Percentiles rank a stretch among this genome's conserved stretches.
Conservation (phyloP, 2,888 invertebrate genomes). For the Julus scanicus region DNA sequence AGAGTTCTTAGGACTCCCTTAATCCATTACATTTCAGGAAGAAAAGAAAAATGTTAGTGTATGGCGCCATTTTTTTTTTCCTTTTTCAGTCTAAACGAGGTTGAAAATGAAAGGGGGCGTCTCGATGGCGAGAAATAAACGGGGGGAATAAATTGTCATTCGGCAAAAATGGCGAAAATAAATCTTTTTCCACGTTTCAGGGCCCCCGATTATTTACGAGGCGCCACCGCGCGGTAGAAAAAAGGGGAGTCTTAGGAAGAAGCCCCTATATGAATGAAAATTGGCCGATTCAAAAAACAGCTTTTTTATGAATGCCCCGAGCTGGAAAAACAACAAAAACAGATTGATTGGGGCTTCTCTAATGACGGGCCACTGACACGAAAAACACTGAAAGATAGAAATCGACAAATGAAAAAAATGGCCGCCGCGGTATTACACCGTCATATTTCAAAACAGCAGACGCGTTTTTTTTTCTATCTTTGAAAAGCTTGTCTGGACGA, state of each 20-base stretch:
- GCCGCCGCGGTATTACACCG: conserved; percentile 12
- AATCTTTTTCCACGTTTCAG: neutral
- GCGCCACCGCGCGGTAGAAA: neutral
- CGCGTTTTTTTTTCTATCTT: neutral
- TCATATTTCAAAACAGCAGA: neutral
- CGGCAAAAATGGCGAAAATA: neutral
- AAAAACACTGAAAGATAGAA: neutral
- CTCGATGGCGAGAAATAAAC: neutral
- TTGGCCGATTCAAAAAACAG: neutral
- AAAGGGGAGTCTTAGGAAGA: neutral
- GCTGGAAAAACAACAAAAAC: neutral
- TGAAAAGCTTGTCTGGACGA: neutral
- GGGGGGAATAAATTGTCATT: conserved; percentile 20
- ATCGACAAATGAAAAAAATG: neutral
- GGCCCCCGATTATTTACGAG: neutral
- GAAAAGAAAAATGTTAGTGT: neutral
- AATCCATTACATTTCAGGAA: no score
- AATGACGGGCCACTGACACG: neutral
- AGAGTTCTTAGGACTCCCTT: no score
- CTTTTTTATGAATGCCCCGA: neutral
- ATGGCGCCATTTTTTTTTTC: neutral
- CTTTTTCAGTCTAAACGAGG: neutral
- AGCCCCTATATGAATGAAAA: neutral
- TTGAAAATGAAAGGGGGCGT: neutral
- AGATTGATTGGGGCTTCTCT: neutral